Conservation (phyloP, 2,113 vertebrate genomes). For the Mohoua ochrocephala region DNA sequence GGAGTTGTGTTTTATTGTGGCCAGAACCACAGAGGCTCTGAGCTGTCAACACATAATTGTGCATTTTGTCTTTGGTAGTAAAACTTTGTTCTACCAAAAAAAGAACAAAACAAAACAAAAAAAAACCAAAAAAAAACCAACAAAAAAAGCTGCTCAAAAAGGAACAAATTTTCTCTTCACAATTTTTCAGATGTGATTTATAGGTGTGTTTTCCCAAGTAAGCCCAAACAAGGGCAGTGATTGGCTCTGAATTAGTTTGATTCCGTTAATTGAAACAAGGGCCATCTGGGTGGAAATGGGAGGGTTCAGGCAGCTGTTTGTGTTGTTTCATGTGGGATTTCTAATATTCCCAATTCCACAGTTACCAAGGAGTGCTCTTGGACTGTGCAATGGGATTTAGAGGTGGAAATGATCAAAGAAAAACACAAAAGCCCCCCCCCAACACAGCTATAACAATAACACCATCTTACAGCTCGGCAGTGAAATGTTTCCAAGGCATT, state of each 20-base stretch:
- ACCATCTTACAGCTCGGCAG: not conserved
- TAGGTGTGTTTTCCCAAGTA: constrained; percentile 45
- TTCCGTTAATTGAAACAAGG: not conserved
- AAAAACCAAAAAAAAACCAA: no score
- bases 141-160: not conserved
- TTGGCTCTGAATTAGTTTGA: not conserved
- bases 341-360: not conserved
- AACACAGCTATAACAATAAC: not conserved
- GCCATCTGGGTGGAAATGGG: constrained; percentile 4
- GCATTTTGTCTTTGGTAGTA: not conserved
- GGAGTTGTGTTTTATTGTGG: not conserved
- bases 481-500: not conserved
- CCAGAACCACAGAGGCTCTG: not conserved
- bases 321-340: not conserved
- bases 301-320: not conserved
- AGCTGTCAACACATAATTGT: not conserved
- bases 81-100: not conserved
- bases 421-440: rapidly evolving
- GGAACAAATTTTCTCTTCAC: not conserved
- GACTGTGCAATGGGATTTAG: not conserved
- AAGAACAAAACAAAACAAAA: no score
- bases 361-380: not conserved
- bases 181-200: constrained; percentile 24
- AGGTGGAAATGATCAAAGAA: not conserved
- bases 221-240: not conserved